Evolutionary conservation across 2,888 invertebrate species (phyloP).

Genomic region (Ernsta delagoae): DNA sequence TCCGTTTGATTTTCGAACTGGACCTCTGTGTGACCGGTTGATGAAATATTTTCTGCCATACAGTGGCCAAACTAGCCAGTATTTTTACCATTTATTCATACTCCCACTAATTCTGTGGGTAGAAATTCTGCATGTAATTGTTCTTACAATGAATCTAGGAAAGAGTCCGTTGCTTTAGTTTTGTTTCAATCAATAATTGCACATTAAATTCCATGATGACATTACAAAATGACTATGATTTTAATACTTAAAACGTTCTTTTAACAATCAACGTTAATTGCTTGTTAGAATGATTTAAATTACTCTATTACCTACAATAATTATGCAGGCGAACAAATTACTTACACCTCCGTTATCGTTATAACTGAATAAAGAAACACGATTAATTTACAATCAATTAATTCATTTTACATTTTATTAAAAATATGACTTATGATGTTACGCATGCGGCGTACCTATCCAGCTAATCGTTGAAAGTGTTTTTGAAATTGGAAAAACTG

Average conservation of each 20-base stretch:
- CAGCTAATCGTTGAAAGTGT: background rate
- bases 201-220: too few relatives aligned
- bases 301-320: slow-evolving; percentile 8
- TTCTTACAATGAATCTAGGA: too few relatives aligned
- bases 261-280: background rate
- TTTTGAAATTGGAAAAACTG: background rate
- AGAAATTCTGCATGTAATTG: too few relatives aligned
- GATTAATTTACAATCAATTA: slow-evolving; percentile 19
- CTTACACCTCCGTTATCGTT: slow-evolving; percentile 26
- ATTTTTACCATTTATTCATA: too few relatives aligned
- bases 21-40: slow-evolving; percentile 35
- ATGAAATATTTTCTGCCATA: too few relatives aligned
- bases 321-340: slow-evolving; percentile 24
- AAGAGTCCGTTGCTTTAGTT: too few relatives aligned
- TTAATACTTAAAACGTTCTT: background rate
- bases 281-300: slow-evolving; percentile 7
- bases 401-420: slow-evolving; percentile 15
- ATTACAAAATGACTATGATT: slow-evolving; percentile 4
- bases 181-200: too few relatives aligned
- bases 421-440: slow-evolving; percentile 32
- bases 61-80: too few relatives aligned
- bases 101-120: too few relatives aligned
- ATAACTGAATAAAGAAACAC: slow-evolving; percentile 34
- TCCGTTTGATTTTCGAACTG: slow-evolving; percentile 46
- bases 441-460: slow-evolving; percentile 28